phyloP scores from a whole-genome alignment of 2,888 invertebrate genomes.

The Lasius fuliginosus region DNA sequence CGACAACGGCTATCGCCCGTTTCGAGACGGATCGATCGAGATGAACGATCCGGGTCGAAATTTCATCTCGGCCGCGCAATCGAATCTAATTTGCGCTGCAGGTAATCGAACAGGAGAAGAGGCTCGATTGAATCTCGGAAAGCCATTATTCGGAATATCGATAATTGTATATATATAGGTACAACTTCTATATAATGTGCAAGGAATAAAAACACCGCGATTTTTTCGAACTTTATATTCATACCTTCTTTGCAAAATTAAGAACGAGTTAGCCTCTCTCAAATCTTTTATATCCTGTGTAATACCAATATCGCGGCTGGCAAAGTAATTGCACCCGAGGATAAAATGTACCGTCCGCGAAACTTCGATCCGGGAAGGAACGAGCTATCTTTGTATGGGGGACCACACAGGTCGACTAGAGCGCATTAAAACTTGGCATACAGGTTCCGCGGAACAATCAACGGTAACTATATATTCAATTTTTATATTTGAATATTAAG shows the following conservation, averaged over 20 bases:
- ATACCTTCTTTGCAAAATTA: background rate
- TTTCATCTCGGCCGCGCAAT: slow-evolving; percentile 43
- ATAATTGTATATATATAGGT: background rate
- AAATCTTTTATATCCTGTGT: slow-evolving; percentile 16
- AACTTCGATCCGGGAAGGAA: slow-evolving; percentile 32
- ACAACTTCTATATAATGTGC: background rate
- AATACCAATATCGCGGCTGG: background rate
- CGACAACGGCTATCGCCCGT: slow-evolving; percentile 17
- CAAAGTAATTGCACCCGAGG: slow-evolving; percentile 35
- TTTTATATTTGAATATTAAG: slow-evolving; percentile 82
- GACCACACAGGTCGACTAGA: slow-evolving; percentile 80
- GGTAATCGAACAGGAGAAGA: slow-evolving; percentile 43
- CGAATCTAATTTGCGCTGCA: slow-evolving; percentile 43
- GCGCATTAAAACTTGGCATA: slow-evolving; percentile 80
- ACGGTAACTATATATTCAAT: slow-evolving; percentile 83
- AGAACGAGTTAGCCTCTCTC: background rate
- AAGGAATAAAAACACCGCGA: background rate
- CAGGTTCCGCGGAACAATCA: slow-evolving; percentile 75
- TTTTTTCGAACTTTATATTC: background rate
- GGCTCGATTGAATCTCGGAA: slow-evolving; percentile 18
- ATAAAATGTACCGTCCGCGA: slow-evolving; percentile 24
- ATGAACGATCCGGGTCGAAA: slow-evolving; percentile 48
- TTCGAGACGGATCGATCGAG: slow-evolving; percentile 37
- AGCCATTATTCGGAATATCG: background rate
- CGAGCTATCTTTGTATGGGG: slow-evolving; percentile 64